These are phyloP conservation scores for Nannoperca australis DNA, from an alignment of 2,797 vertebrate species.

Conservation along the genomic window DNA sequence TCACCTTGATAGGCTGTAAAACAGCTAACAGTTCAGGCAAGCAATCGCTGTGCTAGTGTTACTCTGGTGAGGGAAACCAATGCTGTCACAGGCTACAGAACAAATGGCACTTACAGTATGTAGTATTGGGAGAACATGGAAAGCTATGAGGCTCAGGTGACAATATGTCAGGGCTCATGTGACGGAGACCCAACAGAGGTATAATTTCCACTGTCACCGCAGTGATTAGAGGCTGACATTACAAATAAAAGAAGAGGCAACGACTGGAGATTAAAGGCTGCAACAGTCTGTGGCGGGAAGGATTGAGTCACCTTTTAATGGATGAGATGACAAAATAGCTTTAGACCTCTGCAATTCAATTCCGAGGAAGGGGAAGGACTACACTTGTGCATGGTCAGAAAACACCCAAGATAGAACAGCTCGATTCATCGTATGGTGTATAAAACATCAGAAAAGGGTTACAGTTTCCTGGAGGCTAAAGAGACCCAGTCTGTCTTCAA, in stretches of 20 bases:
- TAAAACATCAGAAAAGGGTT: not conserved
- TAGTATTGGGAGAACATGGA: constrained; percentile 41
- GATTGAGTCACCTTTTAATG: constrained; percentile 64
- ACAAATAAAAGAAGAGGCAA: constrained; percentile 59
- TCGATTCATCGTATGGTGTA: not conserved
- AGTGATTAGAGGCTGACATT: constrained; percentile 57
- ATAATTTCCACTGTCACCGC: constrained; percentile 44
- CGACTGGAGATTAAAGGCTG: constrained; percentile 57
- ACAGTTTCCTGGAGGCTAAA: not conserved
- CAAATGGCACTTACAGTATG: constrained; percentile 34
- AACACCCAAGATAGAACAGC: not conserved
- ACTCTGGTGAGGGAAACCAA: constrained; percentile 32
- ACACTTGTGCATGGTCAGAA: not conserved
- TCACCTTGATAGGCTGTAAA: constrained; percentile 34
- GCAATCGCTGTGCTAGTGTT: constrained; percentile 3
- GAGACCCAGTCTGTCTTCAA: not conserved
- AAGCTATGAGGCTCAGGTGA: constrained; percentile 39
- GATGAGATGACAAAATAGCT: constrained; percentile 39
- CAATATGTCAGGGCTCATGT: constrained; percentile 35
- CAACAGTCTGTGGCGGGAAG: constrained; percentile 42
- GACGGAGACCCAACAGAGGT: constrained; percentile 19
- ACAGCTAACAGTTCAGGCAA: constrained; percentile 17
- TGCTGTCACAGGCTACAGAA: constrained; percentile 22
- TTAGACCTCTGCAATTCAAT: not conserved
- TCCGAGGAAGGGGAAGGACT: constrained; percentile 19